Evolutionary conservation across 1,140 invertebrate species (phyloP).

Genomic region (Drosophila aff.): DNA sequence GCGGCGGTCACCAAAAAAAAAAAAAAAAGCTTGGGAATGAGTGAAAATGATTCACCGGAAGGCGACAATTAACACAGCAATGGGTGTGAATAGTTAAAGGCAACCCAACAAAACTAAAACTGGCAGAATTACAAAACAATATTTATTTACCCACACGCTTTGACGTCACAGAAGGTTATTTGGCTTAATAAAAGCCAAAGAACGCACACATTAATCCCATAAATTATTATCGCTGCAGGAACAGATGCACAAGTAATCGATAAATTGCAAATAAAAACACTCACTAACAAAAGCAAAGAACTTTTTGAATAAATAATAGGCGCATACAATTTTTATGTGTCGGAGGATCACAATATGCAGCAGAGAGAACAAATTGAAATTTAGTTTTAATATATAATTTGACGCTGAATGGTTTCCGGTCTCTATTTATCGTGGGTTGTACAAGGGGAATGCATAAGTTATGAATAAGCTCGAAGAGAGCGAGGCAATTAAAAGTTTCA

Average conservation of each 20-base stretch:
- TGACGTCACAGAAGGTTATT: constrained; percentile 26
- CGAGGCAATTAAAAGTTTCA: constrained; percentile 32
- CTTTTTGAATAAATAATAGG: constrained; percentile 16
- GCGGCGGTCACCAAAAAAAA: constrained; percentile 8
- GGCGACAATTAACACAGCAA: constrained; percentile 42
- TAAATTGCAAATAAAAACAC: constrained; percentile 25
- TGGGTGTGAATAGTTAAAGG: constrained; percentile 52
- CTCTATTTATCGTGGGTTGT: not conserved
- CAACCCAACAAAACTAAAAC: constrained; percentile 4
- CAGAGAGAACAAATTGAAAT: constrained; percentile 23
- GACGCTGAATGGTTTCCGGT: constrained; percentile 11
- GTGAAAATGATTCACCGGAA: constrained; percentile 57
- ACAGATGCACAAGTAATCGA: constrained; percentile 27
- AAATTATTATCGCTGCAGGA: constrained; percentile 15
- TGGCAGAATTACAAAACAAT: not conserved
- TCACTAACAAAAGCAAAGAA: constrained; percentile 7
- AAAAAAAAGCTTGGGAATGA: constrained; percentile 11
- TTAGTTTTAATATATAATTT: constrained; percentile 11
- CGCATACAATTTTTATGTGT: constrained; percentile 11
- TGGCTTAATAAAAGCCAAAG: constrained; percentile 3
- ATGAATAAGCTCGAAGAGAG: constrained; percentile 6
- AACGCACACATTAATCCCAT: constrained; percentile 13
- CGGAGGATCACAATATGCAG: not conserved
- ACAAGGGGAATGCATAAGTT: constrained; percentile 14
- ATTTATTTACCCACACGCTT: constrained; percentile 18